Conservation (phyloP, 2,113 vertebrate genomes). For the Holacanthus passer region DNA sequence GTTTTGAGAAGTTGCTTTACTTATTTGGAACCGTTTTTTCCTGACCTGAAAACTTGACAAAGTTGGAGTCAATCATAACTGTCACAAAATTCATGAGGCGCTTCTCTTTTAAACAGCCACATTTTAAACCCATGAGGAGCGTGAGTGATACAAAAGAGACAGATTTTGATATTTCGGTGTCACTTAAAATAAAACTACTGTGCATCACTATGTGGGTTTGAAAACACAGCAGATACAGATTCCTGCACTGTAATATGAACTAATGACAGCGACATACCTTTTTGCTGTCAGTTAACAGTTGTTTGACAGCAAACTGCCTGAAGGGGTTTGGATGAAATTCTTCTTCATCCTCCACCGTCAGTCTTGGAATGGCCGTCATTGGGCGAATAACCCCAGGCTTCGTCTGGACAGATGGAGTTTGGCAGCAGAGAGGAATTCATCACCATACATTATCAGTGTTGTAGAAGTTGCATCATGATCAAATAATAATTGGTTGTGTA, state of each 20-base stretch:
- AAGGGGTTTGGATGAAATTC: conserved; percentile 86
- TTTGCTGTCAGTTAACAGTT: conserved; percentile 69
- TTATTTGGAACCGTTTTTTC: too few relatives aligned
- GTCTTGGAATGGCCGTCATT: conserved; percentile 82
- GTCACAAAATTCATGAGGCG: neutral
- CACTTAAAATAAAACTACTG: neutral
- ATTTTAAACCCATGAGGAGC: neutral
- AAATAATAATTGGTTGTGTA: conserved; percentile 26
- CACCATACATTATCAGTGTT: neutral
- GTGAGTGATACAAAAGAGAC: neutral
- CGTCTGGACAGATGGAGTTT: conserved; percentile 81
- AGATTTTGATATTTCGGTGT: neutral
- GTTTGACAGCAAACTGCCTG: conserved; percentile 83
- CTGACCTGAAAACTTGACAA: neutral
- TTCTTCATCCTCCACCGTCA: conserved; percentile 80
- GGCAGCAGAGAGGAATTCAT: conserved; percentile 44
- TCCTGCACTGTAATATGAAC: neutral
- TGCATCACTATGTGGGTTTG: neutral
- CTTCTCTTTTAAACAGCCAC: neutral
- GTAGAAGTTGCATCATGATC: neutral
- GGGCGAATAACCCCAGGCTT: conserved; percentile 93
- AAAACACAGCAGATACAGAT: neutral
- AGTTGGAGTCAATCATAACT: neutral
- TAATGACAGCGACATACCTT: conserved; percentile 82
- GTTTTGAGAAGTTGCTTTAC: neutral